Base-by-base conservation (phyloP, 2,113 vertebrate genomes). In the Nesospiza acunhae region DNA sequence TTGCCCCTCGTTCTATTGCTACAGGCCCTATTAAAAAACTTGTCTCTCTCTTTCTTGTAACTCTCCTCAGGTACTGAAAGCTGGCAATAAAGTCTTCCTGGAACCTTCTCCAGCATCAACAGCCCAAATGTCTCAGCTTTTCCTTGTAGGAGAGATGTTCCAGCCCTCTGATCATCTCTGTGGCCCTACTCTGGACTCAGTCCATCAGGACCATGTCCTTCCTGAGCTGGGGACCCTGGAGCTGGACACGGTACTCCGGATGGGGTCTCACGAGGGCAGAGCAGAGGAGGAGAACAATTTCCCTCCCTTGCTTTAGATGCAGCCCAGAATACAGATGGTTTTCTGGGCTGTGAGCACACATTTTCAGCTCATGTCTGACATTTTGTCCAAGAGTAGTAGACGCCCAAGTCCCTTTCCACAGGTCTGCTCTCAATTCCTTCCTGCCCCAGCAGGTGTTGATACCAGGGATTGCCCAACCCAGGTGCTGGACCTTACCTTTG, bases 311-410 rank as follows among this genome's bases (percentile, higher is more conserved):
- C 19, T 75, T 69, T 59, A 53, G 44, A 30, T 47, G 24, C 39
- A 66, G 23, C 21, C 44, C 28, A 60, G 35, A 21, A 44, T 18
- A 33, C 0, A 0, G 7, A 5, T 41, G 18, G 3, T 62, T 46
- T 85, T 41, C 44, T 52, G 22, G 42, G 18, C 44, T 53, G 13
- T 4, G 2, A 35, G 15, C 4, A 6, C 49, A 22, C 11, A 15
- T 7, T 70, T 47, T 35, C 15, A 13, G 26, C 22, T 66, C 50
- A 22, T 3, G 2, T 33, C 44, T n/a, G 33, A 49, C 9, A 59
- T 76, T 42, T 76, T 14, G 5, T 31, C 28, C 42, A 44, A 18
- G 23, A 46, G 42, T 6, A n/a, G 4, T 7, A 17, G 42, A 58
- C 20, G 49, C 49, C 23, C 14, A 44, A 30, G 55, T 31, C 17